Evolutionary conservation across 2,888 invertebrate species (phyloP).

Genomic region (Drosophila emarginata): DNA sequence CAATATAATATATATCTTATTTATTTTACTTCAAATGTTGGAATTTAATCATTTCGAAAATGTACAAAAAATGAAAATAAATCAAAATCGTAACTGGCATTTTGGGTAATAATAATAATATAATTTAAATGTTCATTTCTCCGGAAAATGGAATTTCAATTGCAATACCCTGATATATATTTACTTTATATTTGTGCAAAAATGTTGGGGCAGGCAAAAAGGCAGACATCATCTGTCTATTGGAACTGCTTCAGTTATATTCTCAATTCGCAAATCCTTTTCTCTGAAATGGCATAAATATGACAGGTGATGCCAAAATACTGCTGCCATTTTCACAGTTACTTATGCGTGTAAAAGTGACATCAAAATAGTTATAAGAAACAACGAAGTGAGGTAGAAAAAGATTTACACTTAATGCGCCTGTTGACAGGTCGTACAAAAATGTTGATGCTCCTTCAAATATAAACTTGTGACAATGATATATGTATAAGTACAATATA

Average conservation of each 20-base stretch:
- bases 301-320: conserved; percentile 56
- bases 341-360: conserved; percentile 22
- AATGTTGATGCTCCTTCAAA: conserved; percentile 4
- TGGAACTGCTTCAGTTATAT: background rate
- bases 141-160: background rate
- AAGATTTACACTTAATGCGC: background rate
- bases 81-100: background rate
- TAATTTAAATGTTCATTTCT: conserved; percentile 4
- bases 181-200: background rate
- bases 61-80: too few species aligned
- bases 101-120: too few species aligned
- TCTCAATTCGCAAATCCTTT: conserved; percentile 47
- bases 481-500: background rate
- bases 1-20: conserved; percentile 10
- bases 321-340: conserved; percentile 40
- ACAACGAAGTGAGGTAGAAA: background rate
- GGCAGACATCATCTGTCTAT: conserved; percentile 13
- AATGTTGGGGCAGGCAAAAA: too few species aligned
- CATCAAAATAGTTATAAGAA: background rate
- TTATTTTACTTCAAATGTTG: conserved; percentile 52
- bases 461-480: background rate
- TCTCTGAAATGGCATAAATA: conserved; percentile 46
- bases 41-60: background rate
- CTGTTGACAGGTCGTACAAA: background rate
- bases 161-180: background rate